Percentiles rank a stretch among this genome's conserved stretches.
Conservation (phyloP, 1,140 invertebrate genomes). For the Saccostrea cuccullata region DNA sequence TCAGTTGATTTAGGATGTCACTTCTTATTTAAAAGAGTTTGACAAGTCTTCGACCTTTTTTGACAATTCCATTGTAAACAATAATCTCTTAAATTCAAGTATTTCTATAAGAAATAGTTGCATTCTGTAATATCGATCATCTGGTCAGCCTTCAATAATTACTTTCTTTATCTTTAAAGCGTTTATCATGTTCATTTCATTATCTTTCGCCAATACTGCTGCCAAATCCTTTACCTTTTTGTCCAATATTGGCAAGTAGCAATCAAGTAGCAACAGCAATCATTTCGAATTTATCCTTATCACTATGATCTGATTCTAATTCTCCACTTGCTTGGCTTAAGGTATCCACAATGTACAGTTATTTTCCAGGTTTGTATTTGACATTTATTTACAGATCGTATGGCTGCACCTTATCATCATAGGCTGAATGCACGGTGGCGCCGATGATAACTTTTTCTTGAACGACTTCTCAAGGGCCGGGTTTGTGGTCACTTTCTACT, state of each 20-base stretch:
- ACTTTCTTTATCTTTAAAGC: too few species aligned
- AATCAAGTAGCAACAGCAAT: background rate
- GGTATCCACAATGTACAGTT: conserved; percentile 30
- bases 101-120: too few species aligned
- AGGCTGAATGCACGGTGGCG: conserved; percentile 56
- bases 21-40: too few species aligned
- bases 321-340: background rate
- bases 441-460: conserved; percentile 74
- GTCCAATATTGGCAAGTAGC: background rate
- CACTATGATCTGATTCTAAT: background rate
- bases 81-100: too few species aligned
- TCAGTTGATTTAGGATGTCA: too few species aligned
- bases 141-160: too few species aligned
- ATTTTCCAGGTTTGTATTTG: conserved; percentile 33
- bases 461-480: conserved; percentile 56
- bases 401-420: background rate
- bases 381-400: conserved; percentile 1
- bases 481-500: conserved; percentile 50
- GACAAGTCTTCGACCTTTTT: too few species aligned
- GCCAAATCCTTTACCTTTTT: background rate
- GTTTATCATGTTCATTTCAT: too few species aligned
- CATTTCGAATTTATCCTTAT: background rate
- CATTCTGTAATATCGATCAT: too few species aligned
- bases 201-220: too few species aligned
- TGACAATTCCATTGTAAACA: too few species aligned